Percentiles rank a stretch among this genome's conserved stretches.
These are phyloP conservation scores for Drosophila nr. perissopoda DNA, from an alignment of 2,888 invertebrate genomes.

Conservation along the genomic window DNA sequence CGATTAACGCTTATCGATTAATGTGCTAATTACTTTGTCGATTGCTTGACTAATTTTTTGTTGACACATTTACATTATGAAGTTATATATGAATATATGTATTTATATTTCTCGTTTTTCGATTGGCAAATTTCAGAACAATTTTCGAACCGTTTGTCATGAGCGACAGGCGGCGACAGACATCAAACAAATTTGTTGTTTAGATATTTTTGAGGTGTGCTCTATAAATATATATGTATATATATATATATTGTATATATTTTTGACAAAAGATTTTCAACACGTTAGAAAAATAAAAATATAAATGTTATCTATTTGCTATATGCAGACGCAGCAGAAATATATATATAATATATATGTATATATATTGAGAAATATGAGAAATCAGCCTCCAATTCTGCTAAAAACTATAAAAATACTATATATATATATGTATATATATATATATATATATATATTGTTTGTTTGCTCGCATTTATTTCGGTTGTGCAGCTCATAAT, in stretches of 20 bases:
- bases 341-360: slow-evolving; percentile 6
- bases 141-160: slow-evolving; percentile 48
- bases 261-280: slow-evolving; percentile 47
- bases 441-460: not conserved
- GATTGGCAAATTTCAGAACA: slow-evolving; percentile 6
- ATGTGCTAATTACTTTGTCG: not conserved
- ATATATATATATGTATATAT: not conserved
- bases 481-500: slow-evolving; percentile 12
- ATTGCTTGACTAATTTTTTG: not conserved
- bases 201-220: slow-evolving; percentile 9
- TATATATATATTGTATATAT: slow-evolving; percentile 31
- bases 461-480: slow-evolving; percentile 1
- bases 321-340: not conserved
- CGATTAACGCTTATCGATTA: not conserved
- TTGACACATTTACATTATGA: slow-evolving; percentile 12
- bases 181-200: slow-evolving; percentile 35
- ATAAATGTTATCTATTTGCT: slow-evolving; percentile 12
- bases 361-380: slow-evolving; percentile 4
- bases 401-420: slow-evolving; percentile 1
- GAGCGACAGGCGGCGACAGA: slow-evolving; percentile 63
- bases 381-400: slow-evolving; percentile 15
- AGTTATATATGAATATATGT: not conserved
- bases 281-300: slow-evolving; percentile 45
- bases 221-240: slow-evolving; percentile 8
- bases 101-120: not conserved